Evolutionary conservation across 2,888 invertebrate genomes (phyloP).

Genomic region (Sthenelais limicola): DNA sequence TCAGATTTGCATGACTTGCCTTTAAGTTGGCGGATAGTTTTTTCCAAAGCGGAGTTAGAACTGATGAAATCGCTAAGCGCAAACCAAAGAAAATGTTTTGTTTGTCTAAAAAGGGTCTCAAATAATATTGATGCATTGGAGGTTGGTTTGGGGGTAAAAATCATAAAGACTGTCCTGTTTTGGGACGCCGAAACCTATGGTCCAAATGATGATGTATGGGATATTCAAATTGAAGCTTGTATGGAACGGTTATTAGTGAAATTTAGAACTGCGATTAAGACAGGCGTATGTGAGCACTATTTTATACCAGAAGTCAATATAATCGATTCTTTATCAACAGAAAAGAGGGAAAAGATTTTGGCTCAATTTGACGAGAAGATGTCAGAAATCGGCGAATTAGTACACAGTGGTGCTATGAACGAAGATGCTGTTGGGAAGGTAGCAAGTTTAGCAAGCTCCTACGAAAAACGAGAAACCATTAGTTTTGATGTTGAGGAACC

Average conservation of each 20-base stretch:
- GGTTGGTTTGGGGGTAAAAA: neutral
- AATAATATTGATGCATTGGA: neutral
- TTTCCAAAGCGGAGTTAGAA: neutral
- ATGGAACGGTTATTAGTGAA: conserved; percentile 7
- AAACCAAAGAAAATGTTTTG: conserved; percentile 8
- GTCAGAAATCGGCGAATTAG: neutral
- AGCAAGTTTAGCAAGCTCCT: too few species aligned
- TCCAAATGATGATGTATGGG: conserved; percentile 1
- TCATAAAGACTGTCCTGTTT: conserved; percentile 19
- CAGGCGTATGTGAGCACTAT: conserved; percentile 9
- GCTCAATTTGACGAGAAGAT: neutral
- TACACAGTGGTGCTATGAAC: neutral
- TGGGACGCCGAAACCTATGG: conserved; percentile 10
- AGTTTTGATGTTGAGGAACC: too few species aligned
- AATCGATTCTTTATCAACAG: neutral
- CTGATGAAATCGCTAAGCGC: conserved; percentile 15
- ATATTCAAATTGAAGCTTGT: neutral
- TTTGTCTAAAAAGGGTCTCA: conserved; percentile 3
- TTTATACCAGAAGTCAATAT: conserved; percentile 2
- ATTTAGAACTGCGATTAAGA: conserved; percentile 1
- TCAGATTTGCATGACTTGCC: conserved; percentile 8
- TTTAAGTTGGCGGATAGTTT: conserved; percentile 8
- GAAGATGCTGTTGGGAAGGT: neutral
- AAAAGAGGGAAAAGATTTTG: neutral
- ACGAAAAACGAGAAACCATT: neutral